Base-by-base conservation (phyloP, 2,797 vertebrate species). In the Cirrhinus mrigala region DNA sequence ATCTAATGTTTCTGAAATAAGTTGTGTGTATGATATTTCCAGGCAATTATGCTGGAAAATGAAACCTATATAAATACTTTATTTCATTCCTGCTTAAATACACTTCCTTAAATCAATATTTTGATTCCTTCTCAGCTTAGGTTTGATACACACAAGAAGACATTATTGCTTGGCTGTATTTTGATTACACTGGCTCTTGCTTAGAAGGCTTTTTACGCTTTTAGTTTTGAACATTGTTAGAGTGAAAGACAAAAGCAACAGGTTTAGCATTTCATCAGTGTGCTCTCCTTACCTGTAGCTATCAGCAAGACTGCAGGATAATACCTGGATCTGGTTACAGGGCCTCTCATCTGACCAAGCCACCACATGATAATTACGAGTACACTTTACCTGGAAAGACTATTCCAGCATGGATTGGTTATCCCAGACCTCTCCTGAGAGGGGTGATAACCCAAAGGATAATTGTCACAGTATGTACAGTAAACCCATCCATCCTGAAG, bases 261-360 rank as follows among this genome's bases (percentile, higher is more conserved):
- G 77, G 85, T 91, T 90, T 95, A 92, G 86, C 90, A 81, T 94
- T 94, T 94, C 94, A 94, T 33, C 89, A 6, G 88, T 60, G 77
- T 90, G 93, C 92, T 95, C 94, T 86, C 90, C 90, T 95, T 95
- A 94, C 94, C 89, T 89, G 92, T 89, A 89, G 93, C 93, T 91
- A 75, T 94, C 92, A 94, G 92, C 90, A 79, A 58, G 74, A 69
- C 88, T 86, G 14, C 87, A 83, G 90, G 91, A 92, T 92, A 94
- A 94, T 90, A 92, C 91, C 92, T 86, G 94, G 91, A 88, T 96
- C 94, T 62, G 91, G 90, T 96, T 95, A 93, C 22, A 10, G 9
- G 81, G 89, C 93, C 91, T 94, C 94, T 95, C 94, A 88, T 89
- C 93, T 94, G 80, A 94, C 92, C 92, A 40, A 88, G 89, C 90